phyloP scores from a whole-genome alignment of 2,113 vertebrate genomes.

The Copsychus sechellarum region DNA sequence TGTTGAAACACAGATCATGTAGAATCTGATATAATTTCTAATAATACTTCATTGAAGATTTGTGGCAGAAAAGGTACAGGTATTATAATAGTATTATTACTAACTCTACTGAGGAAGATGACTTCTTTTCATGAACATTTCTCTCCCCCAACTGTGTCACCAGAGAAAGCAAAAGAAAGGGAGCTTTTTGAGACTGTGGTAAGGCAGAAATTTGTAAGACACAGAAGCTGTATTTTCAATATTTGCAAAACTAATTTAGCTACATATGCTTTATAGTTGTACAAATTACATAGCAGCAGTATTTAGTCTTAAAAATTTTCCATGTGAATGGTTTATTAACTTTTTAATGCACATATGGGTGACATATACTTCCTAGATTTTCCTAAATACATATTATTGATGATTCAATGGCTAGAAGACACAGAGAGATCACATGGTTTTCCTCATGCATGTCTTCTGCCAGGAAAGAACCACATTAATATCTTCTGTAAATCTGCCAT shows the following conservation, averaged over 20 bases:
- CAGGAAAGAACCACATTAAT: background rate
- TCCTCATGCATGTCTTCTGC: background rate
- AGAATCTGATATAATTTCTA: slow-evolving; percentile 17
- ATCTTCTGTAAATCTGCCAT: background rate
- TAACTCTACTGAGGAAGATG: background rate
- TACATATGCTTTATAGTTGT: background rate
- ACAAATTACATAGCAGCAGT: background rate
- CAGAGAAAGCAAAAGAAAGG: background rate
- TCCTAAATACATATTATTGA: background rate
- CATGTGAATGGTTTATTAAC: background rate
- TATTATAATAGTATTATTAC: background rate
- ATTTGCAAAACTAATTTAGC: background rate
- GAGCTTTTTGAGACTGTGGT: background rate
- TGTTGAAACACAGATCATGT: background rate
- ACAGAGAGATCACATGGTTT: background rate
- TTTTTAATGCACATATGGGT: background rate
- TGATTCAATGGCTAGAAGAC: background rate
- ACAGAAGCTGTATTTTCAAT: background rate
- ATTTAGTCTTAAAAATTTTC: background rate
- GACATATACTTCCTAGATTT: background rate
- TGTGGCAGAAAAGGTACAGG: background rate
- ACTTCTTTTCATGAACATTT: background rate
- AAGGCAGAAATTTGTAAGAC: background rate
- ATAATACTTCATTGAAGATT: background rate
- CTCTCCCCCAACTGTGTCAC: background rate